Base-by-base conservation (phyloP, 2,888 invertebrate species). In the Chirona hameri region DNA sequence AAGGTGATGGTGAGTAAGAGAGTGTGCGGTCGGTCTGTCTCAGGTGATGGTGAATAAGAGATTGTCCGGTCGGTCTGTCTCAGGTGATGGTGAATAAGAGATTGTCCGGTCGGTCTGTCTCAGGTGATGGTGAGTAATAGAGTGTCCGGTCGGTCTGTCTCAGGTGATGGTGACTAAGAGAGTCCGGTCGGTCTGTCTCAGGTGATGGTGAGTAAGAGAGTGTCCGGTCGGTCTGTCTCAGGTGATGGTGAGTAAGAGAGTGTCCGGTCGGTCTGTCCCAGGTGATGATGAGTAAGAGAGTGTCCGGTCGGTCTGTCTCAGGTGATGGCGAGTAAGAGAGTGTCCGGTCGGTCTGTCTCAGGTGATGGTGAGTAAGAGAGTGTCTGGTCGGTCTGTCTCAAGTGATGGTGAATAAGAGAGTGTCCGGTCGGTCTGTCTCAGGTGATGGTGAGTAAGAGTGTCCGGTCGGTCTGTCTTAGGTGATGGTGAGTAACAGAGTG, bases 381-480 rank as follows among this genome's bases (percentile, higher is more conserved):
- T 39, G 39, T 5, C 39, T 7, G 39, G 39, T 60, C 60, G 24
- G 3, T 81, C 39, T 57, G 18, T 82, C 82, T 24, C 72, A 86
- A 85, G 86, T 89, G 86, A 86, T 89, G 72, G 88, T 94, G 85
- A 95, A n/a, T n/a, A n/a, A n/a, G n/a, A n/a, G n/a, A 39, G 39
- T 39, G 39, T 5, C 39, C 39, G 39, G 39, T 60, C 60, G 24
- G 3, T 81, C 39, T 57, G 18, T 82, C 82, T 24, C 72, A 86
- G 85, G 86, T 89, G 86, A 86, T 89, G 72, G 88, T 94, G 85
- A 95, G 95, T 87, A 93, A 94, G 86, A 95, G 95, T 57, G 94
- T 96, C 82, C 95, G 39, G 39, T 60, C 60, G 24, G 3, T 81
- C 39, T 57, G 18, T 82, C 82, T 24, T 65, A 86, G 85, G 86